Percentiles rank a stretch among this genome's conserved stretches.
Evolutionary conservation across 2,888 invertebrate genomes (phyloP).

Genomic region (Brachycybe producta): DNA sequence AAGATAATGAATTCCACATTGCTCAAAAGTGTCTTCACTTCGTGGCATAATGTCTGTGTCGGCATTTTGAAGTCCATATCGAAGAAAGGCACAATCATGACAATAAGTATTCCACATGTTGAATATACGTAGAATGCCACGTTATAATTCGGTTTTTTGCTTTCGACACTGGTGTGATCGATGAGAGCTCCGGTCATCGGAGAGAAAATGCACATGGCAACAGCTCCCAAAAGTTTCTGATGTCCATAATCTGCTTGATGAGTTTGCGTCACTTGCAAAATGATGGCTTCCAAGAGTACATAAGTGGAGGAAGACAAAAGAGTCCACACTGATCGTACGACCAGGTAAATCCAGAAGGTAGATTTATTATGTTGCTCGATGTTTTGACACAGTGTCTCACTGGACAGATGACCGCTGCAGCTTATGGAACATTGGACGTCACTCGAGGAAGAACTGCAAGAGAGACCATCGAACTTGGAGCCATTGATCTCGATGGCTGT

Average conservation of each 20-base stretch:
- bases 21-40: conserved; percentile 52
- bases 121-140: conserved; percentile 68
- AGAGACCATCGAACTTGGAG: neutral
- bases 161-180: conserved; percentile 55
- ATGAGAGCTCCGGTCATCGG: conserved; percentile 50
- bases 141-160: conserved; percentile 56
- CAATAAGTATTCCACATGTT: conserved; percentile 51
- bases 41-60: conserved; percentile 52
- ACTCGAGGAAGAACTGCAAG: neutral
- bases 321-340: conserved; percentile 34
- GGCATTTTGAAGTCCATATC: conserved; percentile 63
- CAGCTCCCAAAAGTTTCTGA: conserved; percentile 58
- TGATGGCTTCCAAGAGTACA: conserved; percentile 16
- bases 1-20: conserved; percentile 57
- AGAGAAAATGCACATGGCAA: conserved; percentile 34
- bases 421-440: neutral
- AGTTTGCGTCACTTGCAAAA: conserved; percentile 6
- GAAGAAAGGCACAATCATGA: conserved; percentile 45
- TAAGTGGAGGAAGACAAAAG: conserved; percentile 35
- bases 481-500: neutral
- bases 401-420: neutral
- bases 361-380: conserved; percentile 29
- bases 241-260: conserved; percentile 57
- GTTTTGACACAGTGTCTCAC: neutral
- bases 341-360: conserved; percentile 55